Percentiles rank a stretch among this genome's conserved stretches.
Conservation (phyloP, 2,888 invertebrate genomes). For the Synanthedon formicaeformis region DNA sequence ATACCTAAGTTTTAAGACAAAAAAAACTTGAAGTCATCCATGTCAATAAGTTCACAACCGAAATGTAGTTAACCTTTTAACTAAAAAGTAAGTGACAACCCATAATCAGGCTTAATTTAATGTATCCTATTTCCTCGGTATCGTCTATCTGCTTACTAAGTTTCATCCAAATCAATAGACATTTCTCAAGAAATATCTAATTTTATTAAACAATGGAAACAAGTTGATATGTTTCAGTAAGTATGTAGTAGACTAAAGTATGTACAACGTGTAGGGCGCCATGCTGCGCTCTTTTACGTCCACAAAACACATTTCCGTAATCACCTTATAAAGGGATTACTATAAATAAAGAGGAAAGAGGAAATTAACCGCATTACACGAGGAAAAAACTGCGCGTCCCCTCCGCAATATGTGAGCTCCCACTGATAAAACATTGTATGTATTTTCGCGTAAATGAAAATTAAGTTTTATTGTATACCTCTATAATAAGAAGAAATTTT, state of each 20-base stretch:
- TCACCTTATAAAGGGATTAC: conserved; percentile 72
- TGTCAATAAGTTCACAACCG: no score
- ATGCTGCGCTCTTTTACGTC: conserved; percentile 66
- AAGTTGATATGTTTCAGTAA: not conserved
- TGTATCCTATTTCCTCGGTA: no score
- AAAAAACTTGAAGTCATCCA: no score
- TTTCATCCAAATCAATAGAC: no score
- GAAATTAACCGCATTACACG: conserved; percentile 69
- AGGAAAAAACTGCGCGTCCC: conserved; percentile 60
- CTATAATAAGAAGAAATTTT: not conserved
- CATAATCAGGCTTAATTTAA: no score
- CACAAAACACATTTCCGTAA: conserved; percentile 71
- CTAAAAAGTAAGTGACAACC: no score
- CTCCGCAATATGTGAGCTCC: conserved; percentile 65
- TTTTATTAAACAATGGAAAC: no score
- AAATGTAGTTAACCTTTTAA: no score
- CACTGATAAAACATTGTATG: conserved; percentile 66
- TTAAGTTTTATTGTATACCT: conserved; percentile 46
- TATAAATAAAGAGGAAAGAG: conserved; percentile 71
- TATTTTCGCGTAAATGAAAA: conserved; percentile 62
- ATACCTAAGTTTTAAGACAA: no score
- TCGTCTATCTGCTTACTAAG: no score
- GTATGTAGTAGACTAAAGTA: conserved; percentile 27
- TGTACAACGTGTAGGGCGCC: conserved; percentile 40
- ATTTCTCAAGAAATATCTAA: no score